Percentiles rank a stretch among this genome's conserved stretches.
These are phyloP conservation scores for Zophobas morio DNA, from an alignment of 1,140 invertebrate species.

Conservation along the genomic window DNA sequence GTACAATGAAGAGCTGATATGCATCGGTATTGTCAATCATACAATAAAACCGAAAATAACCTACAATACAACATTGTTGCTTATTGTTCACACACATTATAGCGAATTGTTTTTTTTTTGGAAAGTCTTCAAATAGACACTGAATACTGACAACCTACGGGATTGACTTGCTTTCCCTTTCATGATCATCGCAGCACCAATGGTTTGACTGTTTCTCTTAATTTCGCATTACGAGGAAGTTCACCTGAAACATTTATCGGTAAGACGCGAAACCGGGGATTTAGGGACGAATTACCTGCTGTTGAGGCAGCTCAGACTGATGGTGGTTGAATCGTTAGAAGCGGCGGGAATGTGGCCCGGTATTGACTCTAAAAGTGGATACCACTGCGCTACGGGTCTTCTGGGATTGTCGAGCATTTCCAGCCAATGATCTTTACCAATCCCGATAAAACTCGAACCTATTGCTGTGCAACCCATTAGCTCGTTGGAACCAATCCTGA, in stretches of 20 bases:
- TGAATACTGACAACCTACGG: constrained; percentile 33
- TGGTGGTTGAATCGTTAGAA: constrained; percentile 49
- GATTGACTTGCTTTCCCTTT: constrained; percentile 26
- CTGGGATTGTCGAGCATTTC: constrained; percentile 90
- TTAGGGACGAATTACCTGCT: constrained; percentile 42
- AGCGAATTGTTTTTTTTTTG: constrained; percentile 31
- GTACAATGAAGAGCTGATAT: constrained; percentile 23
- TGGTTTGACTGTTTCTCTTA: neutral
- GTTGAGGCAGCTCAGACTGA: constrained; percentile 52
- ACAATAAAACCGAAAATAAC: constrained; percentile 26
- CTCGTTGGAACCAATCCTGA: constrained; percentile 89
- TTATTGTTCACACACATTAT: constrained; percentile 38
- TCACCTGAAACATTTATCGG: neutral
- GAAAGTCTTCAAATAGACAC: constrained; percentile 28
- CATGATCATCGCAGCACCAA: constrained; percentile 27
- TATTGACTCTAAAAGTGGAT: constrained; percentile 80
- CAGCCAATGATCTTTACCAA: constrained; percentile 90
- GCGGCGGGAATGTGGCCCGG: constrained; percentile 70
- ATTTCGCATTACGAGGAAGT: neutral
- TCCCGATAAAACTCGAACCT: constrained; percentile 82
- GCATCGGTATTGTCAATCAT: constrained; percentile 31
- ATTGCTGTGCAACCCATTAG: constrained; percentile 88
- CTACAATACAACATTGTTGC: constrained; percentile 35
- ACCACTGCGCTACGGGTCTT: constrained; percentile 90
- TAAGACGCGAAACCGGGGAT: neutral